Conservation (phyloP, 1,140 invertebrate genomes). For the Parapsyche elsis region DNA sequence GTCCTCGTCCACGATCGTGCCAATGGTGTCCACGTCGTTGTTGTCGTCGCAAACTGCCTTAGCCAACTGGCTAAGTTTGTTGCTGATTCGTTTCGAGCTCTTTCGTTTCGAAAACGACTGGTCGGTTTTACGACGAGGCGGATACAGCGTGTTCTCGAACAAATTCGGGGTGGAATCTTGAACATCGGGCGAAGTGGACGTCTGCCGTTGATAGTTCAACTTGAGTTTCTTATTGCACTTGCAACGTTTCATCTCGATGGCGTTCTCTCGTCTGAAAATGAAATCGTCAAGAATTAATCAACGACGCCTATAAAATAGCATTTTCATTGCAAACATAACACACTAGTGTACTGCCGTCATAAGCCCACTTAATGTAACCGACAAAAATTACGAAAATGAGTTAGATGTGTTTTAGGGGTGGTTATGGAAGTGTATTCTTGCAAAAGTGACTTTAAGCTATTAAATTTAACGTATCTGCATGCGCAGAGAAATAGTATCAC, state of each 20-base stretch:
- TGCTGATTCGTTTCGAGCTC: not conserved
- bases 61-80: not conserved
- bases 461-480: too few relatives aligned
- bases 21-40: not conserved
- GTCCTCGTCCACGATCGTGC: not conserved
- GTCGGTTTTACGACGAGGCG: not conserved
- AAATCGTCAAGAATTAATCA: too few relatives aligned
- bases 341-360: too few relatives aligned
- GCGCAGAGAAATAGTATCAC: too few relatives aligned
- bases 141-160: conserved; percentile 30
- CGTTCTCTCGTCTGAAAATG: conserved; percentile 60
- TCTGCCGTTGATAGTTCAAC: conserved; percentile 60
- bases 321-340: too few relatives aligned
- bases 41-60: not conserved
- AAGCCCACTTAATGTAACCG: too few relatives aligned
- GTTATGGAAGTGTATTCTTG: too few relatives aligned
- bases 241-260: conserved; percentile 59
- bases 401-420: too few relatives aligned
- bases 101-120: not conserved
- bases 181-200: conserved; percentile 62
- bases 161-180: conserved; percentile 35
- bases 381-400: too few relatives aligned
- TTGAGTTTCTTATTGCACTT: conserved; percentile 60
- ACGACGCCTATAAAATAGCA: too few relatives aligned
- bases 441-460: too few relatives aligned